phyloP scores from a whole-genome alignment of 2,888 invertebrate genomes.

The Lithophane ornitopus region DNA sequence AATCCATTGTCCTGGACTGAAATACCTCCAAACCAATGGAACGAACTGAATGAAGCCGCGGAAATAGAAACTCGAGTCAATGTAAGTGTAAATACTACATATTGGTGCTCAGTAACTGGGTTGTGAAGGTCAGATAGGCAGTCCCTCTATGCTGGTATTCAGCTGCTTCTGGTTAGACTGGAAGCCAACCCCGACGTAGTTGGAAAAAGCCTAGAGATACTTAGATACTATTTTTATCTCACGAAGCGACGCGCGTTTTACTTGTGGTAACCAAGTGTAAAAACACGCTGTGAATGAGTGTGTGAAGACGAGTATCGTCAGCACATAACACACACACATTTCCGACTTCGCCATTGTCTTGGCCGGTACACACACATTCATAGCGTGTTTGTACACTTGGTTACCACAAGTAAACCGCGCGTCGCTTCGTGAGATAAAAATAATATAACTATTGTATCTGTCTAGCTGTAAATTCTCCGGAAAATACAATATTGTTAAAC shows the following conservation, averaged over 20 bases:
- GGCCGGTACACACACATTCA: too few relatives aligned
- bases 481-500: not conserved
- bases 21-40: slow-evolving; percentile 80
- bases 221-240: not conserved
- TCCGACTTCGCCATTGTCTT: too few relatives aligned
- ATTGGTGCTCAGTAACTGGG: not conserved
- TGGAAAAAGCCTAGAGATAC: not conserved
- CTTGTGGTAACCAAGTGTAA: too few relatives aligned
- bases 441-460: not conserved
- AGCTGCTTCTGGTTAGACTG: not conserved
- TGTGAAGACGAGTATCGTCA: too few relatives aligned
- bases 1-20: slow-evolving; percentile 76
- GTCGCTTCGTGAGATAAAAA: too few relatives aligned
- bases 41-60: slow-evolving; percentile 71
- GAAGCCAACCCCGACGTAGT: not conserved
- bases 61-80: slow-evolving; percentile 68
- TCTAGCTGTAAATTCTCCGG: not conserved
- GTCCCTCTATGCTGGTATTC: not conserved
- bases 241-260: too few relatives aligned
- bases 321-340: too few relatives aligned
- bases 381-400: too few relatives aligned
- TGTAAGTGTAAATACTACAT: slow-evolving; percentile 44
- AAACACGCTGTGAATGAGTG: too few relatives aligned
- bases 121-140: not conserved
- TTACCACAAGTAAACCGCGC: too few relatives aligned